These are phyloP conservation scores for Craterocephalus amniculus DNA, from an alignment of 2,797 vertebrate species.

Conservation along the genomic window DNA sequence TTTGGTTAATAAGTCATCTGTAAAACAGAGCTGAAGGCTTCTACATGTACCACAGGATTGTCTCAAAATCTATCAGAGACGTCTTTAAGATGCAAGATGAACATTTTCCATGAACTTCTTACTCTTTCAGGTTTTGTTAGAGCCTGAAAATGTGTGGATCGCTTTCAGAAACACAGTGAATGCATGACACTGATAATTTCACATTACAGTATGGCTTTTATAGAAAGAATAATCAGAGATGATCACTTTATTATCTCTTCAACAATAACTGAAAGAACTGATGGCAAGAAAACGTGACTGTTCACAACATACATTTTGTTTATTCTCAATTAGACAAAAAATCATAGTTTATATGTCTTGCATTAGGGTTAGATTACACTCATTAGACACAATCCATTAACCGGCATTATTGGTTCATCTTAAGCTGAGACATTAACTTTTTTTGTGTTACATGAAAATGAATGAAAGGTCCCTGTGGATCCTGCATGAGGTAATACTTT, in stretches of 20 bases:
- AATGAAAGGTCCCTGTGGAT: conserved; percentile 38
- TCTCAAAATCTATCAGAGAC: neutral
- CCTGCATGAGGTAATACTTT: conserved; percentile 41
- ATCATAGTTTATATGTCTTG: neutral
- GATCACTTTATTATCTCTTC: no score
- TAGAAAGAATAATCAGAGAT: neutral
- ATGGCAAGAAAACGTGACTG: neutral
- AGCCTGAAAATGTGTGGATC: neutral
- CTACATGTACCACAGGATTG: neutral
- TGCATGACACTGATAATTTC: neutral
- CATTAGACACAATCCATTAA: conserved; percentile 34
- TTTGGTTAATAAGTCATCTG: no score
- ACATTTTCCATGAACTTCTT: neutral
- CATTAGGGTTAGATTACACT: conserved; percentile 28
- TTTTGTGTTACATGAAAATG: conserved; percentile 23
- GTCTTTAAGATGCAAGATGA: neutral
- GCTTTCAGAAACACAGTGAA: neutral
- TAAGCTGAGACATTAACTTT: neutral
- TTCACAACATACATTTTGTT: neutral
- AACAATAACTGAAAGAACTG: neutral
- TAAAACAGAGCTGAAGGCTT: neutral
- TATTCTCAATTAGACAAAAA: neutral
- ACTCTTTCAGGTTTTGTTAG: no score
- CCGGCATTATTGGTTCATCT: neutral
- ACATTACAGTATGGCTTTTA: neutral